A percentile compares a stretch with the other conserved stretches of the same genome.
These are phyloP conservation scores for Monoplex corrugatus DNA, from an alignment of 2,888 invertebrate genomes.

Conservation along the genomic window DNA sequence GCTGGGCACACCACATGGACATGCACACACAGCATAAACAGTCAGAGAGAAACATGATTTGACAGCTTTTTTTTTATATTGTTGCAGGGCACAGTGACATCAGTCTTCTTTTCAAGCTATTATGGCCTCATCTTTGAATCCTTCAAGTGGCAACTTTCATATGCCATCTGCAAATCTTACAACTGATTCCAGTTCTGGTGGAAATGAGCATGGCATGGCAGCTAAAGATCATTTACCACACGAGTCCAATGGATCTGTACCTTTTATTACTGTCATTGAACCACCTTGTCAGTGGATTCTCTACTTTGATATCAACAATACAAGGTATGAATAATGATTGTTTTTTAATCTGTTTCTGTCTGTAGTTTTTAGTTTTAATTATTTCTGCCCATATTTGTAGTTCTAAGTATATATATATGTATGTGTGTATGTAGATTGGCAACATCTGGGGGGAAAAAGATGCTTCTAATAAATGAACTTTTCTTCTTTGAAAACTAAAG, in stretches of 20 bases:
- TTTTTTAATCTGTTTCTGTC: not conserved
- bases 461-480: too few relatives aligned
- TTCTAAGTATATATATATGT: too few relatives aligned
- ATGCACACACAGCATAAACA: too few relatives aligned
- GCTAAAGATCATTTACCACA: not conserved
- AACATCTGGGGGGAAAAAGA: too few relatives aligned
- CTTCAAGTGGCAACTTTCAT: not conserved
- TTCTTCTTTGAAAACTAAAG: too few relatives aligned
- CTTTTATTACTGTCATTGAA: slow-evolving; percentile 58
- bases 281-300: slow-evolving; percentile 73
- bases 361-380: too few relatives aligned
- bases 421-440: too few relatives aligned
- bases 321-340: slow-evolving; percentile 41
- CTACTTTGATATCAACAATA: slow-evolving; percentile 65
- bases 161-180: not conserved
- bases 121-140: not conserved
- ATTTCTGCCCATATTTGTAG: too few relatives aligned
- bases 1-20: too few relatives aligned
- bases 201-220: not conserved
- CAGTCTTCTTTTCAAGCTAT: not conserved
- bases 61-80: too few relatives aligned
- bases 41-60: too few relatives aligned
- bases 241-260: slow-evolving; percentile 35
- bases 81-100: too few relatives aligned
- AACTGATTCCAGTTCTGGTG: not conserved